A percentile compares a stretch with the other conserved stretches of the same genome.
Evolutionary conservation across 2,113 vertebrate species (phyloP).

Genomic region (Python bivittatus): DNA sequence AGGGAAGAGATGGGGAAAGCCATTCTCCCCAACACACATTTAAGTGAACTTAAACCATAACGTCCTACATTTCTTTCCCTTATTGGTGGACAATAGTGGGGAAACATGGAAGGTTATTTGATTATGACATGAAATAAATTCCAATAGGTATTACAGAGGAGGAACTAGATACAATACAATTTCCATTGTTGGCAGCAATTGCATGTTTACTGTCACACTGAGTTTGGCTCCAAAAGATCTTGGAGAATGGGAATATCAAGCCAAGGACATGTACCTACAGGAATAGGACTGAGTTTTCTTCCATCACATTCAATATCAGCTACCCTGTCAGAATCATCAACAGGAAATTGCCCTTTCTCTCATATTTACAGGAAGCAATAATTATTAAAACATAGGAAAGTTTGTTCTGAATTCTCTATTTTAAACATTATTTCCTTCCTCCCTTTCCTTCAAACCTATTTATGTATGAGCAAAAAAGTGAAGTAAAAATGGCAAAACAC

Average conservation of each 20-base stretch:
- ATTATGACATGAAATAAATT: background rate
- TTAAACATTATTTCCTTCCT: background rate
- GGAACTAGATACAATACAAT: background rate
- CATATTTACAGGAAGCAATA: background rate
- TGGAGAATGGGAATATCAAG: background rate
- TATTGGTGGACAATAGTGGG: background rate
- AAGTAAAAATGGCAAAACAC: background rate
- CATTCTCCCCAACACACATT: background rate
- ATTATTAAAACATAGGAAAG: background rate
- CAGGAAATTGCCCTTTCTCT: no score
- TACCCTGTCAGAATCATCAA: background rate
- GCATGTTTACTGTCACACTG: background rate
- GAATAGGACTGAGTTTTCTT: background rate
- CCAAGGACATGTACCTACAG: background rate
- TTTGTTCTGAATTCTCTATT: background rate
- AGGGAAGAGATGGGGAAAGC: background rate
- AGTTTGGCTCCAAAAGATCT: background rate
- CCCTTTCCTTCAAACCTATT: conserved; percentile 9
- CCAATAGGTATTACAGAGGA: background rate
- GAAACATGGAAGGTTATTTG: background rate
- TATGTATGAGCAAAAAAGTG: background rate
- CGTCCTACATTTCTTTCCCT: background rate
- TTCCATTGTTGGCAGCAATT: background rate
- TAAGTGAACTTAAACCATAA: background rate
- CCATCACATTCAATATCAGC: no score